Base-by-base conservation (phyloP, 2,797 vertebrate species). In the Phoeniculus purpureus region DNA sequence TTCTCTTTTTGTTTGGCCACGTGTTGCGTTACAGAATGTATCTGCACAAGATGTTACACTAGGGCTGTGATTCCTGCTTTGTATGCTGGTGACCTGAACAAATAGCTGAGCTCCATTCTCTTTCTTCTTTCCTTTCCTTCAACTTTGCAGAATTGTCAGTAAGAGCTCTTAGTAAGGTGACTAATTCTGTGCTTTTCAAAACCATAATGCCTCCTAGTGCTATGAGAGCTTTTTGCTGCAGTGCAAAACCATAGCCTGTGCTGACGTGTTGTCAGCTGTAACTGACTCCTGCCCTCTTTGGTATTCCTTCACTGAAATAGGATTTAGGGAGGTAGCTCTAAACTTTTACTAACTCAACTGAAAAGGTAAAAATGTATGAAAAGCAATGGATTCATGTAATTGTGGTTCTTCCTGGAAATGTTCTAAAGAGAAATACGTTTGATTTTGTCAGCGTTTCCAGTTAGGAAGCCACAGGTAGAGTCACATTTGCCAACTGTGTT, bases 71-170 rank as follows among this genome's bases (percentile, higher is more conserved):
- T 84, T 92, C 64, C 83, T 77, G 11, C 65, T 93, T 84, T 74
- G 65, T 86, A n/a, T 61, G 65, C 85, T 86, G 65, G 29, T 91
- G 85, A 91, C 81, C 81, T 84, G 91, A 93, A 95, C 67, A 84
- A 92, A 84, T n/a, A 82, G 78, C 59, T 85, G 78, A 77, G 58
- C 65, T 91, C 0, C 2, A 55, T 66, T 92, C 65, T 86, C 81
- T 65, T 78, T 85, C 48, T 68, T 87, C 54, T 89, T 89, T 48
- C 43, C 73, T 75, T 89, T 87, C 71, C 81, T 86, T 92, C 86
- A 85, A 75, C 80, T 67, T 88, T 89, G 68, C 61, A 37, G 29
- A 81, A n/a, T 48, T 71, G 75, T 55, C 48, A 83, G 74, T 56
- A 26, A 40, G 84, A 87, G 74, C 83, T 92, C 21, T 77, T 85